These are phyloP conservation scores for Columba janthina DNA, from an alignment of 2,113 vertebrate species.

Conservation along the genomic window DNA sequence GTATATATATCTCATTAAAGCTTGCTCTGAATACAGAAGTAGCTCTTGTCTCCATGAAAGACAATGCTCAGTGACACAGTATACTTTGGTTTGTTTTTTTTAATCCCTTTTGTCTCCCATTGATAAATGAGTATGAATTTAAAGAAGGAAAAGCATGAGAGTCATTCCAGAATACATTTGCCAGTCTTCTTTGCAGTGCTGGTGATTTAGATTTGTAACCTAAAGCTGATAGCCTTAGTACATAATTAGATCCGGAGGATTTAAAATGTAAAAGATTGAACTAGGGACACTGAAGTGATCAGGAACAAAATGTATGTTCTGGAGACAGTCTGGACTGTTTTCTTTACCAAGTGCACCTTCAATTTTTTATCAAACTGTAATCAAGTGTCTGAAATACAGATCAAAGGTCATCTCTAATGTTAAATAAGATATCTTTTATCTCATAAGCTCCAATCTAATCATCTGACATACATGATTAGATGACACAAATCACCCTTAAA, in stretches of 20 bases:
- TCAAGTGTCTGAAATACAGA: not conserved
- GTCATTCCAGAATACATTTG: not conserved
- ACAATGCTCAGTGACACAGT: not conserved
- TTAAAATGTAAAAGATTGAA: slow-evolving; percentile 5
- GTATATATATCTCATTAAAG: not conserved
- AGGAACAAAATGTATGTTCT: not conserved
- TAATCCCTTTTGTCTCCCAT: not conserved
- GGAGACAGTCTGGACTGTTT: not conserved
- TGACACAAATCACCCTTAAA: not conserved
- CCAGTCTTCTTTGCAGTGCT: not conserved
- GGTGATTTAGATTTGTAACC: slow-evolving; percentile 17
- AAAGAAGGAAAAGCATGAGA: not conserved
- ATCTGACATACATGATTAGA: not conserved
- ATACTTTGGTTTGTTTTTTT: not conserved
- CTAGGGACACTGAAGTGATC: slow-evolving; percentile 5
- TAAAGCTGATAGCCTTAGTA: not conserved
- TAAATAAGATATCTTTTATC: not conserved
- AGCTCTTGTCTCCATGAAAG: not conserved
- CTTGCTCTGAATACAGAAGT: not conserved
- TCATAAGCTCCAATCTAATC: not conserved
- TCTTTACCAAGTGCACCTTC: not conserved
- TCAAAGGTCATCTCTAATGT: not conserved
- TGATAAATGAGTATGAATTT: not conserved
- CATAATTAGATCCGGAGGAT: slow-evolving; percentile 32
- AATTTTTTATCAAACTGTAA: not conserved